Percentiles rank a stretch among this genome's conserved stretches.
These are phyloP conservation scores for Trichogramma evanescens DNA, from an alignment of 2,888 invertebrate genomes.

Conservation along the genomic window DNA sequence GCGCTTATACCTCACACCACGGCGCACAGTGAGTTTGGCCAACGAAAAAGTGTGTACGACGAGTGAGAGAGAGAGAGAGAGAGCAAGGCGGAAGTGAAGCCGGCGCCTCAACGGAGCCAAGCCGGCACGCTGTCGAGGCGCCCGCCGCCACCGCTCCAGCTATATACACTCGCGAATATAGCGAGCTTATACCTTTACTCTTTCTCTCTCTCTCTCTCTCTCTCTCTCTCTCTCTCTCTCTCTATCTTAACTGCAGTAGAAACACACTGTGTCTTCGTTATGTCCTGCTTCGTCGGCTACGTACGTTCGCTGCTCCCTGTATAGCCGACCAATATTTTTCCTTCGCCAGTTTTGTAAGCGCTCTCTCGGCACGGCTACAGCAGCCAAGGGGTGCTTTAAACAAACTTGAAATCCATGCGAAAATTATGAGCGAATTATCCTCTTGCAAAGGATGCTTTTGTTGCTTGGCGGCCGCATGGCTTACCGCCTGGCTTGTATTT, in stretches of 20 bases:
- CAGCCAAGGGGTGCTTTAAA: constrained; percentile 14
- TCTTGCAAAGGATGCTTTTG: not conserved
- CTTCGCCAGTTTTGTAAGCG: not conserved
- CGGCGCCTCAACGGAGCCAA: constrained; percentile 47
- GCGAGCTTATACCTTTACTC: constrained; percentile 29
- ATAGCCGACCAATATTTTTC: constrained; percentile 33
- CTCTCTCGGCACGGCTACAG: too few relatives aligned
- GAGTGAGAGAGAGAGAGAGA: constrained; percentile 23
- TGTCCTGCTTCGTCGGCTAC: constrained; percentile 39
- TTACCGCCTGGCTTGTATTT: too few relatives aligned
- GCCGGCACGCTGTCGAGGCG: constrained; percentile 32
- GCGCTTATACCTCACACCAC: too few relatives aligned
- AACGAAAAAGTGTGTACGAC: constrained; percentile 6
- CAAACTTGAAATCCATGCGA: constrained; percentile 20
- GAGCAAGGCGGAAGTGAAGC: constrained; percentile 42
- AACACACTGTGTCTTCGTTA: constrained; percentile 45
- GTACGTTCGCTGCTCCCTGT: constrained; percentile 24
- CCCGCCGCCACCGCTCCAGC: constrained; percentile 44
- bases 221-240: not conserved
- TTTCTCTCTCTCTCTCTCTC: constrained; percentile 19
- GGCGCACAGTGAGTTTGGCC: constrained; percentile 13
- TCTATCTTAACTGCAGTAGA: constrained; percentile 24
- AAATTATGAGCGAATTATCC: constrained; percentile 17
- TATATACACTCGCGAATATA: constrained; percentile 30
- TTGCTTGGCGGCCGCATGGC: too few relatives aligned